Evolutionary conservation across 2,888 invertebrate species (phyloP), one percentile per base, ranked within the genome.

Genomic region (Ormyrus rosae): DNA sequence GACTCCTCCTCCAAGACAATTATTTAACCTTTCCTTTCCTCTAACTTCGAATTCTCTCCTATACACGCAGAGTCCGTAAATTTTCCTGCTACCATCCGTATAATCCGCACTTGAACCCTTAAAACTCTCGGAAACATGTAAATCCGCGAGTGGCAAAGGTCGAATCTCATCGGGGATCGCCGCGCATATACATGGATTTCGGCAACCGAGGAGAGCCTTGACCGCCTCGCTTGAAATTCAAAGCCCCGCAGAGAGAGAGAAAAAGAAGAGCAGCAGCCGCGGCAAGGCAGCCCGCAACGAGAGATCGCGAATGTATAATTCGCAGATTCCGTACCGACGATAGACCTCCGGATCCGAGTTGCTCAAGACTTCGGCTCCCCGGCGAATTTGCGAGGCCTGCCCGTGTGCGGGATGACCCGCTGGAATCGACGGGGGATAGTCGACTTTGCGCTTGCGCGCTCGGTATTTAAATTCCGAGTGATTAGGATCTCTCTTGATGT

Each of bases 301-400:
- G 34, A 48, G 64, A 61, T 56, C 63, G 50, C 58, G 64, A 75
- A 64, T 67, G 71, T 46, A 78, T 65, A 78, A 71, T 78, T 60
- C 51, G n/a, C 19, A 50, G 65, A 78, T 71, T 53, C 5, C 53
- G 6, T 48, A 8, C n/a, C 5, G n/a, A 51, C 46, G 60, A 60
- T 67, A 60, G 64, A 19, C 19, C 19, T 19, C 19, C 19, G 19
- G 19, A 19, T 19, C 10, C 9, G 45, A n/a, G 4, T 1, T 45
- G 6, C 11, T 9, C 6, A 13, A 19, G 6, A 67, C 34, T 34
- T 34, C 51, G 19, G 53, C 11, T 53, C 13, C 13, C 0, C 34
- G 46, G 51, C 5, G 55, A 50, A 60, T 68, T n/a, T 60, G 6
- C 8, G 34, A 34, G 19, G 34, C 34, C 34, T 4, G 19, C 13